Conservation (phyloP, 2,797 vertebrate genomes). For the Hypotaenidia philippensis region DNA sequence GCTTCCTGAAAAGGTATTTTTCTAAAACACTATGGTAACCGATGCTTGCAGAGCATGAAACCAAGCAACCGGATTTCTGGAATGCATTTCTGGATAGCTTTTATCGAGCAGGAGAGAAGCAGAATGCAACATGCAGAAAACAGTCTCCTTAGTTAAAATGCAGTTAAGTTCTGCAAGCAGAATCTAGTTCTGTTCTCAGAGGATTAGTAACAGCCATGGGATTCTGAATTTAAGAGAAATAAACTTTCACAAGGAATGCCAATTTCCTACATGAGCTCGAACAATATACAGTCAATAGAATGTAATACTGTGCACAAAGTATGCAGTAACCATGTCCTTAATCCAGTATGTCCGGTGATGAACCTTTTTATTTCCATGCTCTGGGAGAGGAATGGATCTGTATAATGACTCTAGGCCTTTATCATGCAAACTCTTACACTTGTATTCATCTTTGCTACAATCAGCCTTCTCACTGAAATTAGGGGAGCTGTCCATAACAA, state of each 20-base stretch:
- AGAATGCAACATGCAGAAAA: neutral
- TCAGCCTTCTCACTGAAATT: neutral
- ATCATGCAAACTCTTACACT: neutral
- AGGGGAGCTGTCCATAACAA: neutral
- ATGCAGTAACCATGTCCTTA: neutral
- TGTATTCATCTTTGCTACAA: neutral
- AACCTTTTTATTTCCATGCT: neutral
- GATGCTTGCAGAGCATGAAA: neutral
- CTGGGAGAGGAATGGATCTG: neutral
- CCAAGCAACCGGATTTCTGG: constrained; percentile 48
- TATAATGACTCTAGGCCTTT: neutral
- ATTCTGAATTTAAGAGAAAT: neutral
- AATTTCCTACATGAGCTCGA: neutral
- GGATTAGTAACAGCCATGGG: neutral
- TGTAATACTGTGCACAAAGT: neutral
- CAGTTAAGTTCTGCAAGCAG: neutral
- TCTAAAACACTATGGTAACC: constrained; percentile 44
- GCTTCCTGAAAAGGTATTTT: constrained; percentile 48
- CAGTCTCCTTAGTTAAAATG: neutral
- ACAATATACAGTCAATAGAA: neutral
- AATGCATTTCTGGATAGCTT: constrained; percentile 38
- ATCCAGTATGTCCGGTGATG: neutral
- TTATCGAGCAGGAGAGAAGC: neutral
- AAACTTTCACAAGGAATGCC: neutral
- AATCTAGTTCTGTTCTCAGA: neutral